phyloP scores from a whole-genome alignment of 37 sponge, comb jelly and placozoan species.

The Agelas oroides region DNA sequence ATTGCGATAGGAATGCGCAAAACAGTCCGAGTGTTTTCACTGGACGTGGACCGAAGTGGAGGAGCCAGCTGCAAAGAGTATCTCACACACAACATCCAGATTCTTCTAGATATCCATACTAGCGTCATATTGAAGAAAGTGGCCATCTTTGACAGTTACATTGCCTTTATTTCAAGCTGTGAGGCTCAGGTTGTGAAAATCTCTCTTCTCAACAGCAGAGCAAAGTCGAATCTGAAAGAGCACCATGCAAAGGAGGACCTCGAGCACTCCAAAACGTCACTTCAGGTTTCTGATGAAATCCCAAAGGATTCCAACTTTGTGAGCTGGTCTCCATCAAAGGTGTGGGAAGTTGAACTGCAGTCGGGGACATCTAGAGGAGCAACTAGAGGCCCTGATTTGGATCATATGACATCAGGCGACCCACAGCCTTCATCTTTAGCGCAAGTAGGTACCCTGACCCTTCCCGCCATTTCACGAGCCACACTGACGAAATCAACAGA shows the following conservation, averaged over 20 bases:
- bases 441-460: slow-evolving; percentile 32
- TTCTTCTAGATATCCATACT: slow-evolving; percentile 49
- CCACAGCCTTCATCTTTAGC: neutral
- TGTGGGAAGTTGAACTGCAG: slow-evolving; percentile 57
- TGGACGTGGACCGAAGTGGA: neutral
- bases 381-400: neutral
- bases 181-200: slow-evolving; percentile 56
- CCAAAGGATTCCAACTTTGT: slow-evolving; percentile 35
- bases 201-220: slow-evolving; percentile 1
- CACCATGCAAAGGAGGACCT: neutral
- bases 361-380: neutral
- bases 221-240: neutral
- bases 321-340: slow-evolving; percentile 55
- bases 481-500: neutral
- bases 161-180: slow-evolving; percentile 55
- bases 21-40: slow-evolving; percentile 40
- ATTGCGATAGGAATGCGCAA: slow-evolving; percentile 58
- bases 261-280: too few relatives aligned
- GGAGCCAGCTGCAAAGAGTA: neutral
- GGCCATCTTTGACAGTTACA: slow-evolving; percentile 42
- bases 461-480: slow-evolving; percentile 21
- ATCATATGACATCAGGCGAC: slow-evolving; percentile 17
- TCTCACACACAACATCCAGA: slow-evolving; percentile 21
- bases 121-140: slow-evolving; percentile 32
- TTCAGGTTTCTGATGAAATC: too few relatives aligned